These are phyloP conservation scores for Tupaia chinensis DNA, from an alignment of 2,113 vertebrate genomes.

Conservation along the genomic window DNA sequence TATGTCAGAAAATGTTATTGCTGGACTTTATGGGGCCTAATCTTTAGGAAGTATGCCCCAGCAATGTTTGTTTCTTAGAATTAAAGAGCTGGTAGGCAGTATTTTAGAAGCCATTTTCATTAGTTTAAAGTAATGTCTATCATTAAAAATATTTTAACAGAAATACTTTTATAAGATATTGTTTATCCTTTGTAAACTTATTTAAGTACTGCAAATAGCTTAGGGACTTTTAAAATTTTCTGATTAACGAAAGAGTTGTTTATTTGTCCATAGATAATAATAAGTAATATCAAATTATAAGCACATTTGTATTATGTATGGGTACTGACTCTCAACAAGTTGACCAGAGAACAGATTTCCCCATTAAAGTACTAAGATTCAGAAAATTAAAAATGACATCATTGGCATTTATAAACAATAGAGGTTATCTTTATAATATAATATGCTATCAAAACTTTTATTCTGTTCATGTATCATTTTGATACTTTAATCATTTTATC, in stretches of 20 bases:
- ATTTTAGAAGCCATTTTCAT: neutral
- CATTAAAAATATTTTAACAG: neutral
- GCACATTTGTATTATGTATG: neutral
- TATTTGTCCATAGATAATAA: neutral
- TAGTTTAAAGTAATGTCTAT: neutral
- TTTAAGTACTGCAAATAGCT: neutral
- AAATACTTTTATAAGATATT: neutral
- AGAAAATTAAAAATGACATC: neutral
- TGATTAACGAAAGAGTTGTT: neutral
- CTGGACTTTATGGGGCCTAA: neutral
- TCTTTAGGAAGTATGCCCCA: neutral
- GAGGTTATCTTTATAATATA: neutral
- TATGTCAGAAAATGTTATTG: neutral
- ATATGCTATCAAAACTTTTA: neutral
- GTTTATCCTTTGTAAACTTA: neutral
- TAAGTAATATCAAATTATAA: neutral
- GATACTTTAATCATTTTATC: slow-evolving; percentile 14
- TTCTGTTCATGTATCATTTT: neutral
- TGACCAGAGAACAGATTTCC: neutral
- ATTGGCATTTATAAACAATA: neutral
- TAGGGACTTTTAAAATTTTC: neutral
- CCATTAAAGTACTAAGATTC: neutral
- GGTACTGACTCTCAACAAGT: slow-evolving; percentile 7
- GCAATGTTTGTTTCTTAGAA: neutral
- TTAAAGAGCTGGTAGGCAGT: neutral